A percentile compares a stretch with the other conserved stretches of the same genome.
phyloP scores from a whole-genome alignment of 2,113 vertebrate species.

The Galeopterus variegatus region DNA sequence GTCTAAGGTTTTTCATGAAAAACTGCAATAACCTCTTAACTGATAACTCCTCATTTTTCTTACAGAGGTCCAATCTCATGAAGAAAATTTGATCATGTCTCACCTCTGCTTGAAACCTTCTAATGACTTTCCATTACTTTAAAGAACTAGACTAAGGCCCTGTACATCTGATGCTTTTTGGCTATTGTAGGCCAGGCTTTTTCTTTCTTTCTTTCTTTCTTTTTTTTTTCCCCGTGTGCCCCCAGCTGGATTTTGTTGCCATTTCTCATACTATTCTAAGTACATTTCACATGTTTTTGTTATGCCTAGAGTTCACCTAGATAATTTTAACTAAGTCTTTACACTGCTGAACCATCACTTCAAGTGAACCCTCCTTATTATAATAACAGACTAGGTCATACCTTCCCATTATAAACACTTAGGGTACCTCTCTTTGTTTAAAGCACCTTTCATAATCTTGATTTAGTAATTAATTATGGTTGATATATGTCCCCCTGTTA shows the following conservation, averaged over 20 bases:
- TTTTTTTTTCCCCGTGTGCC: not conserved
- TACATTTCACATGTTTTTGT: not conserved
- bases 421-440: not conserved
- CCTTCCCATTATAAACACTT: not conserved
- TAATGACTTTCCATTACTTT: conserved; percentile 13
- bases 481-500: not conserved
- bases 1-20: not conserved
- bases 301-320: not conserved
- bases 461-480: not conserved
- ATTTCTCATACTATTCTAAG: not conserved
- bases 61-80: not conserved
- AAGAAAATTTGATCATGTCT: not conserved
- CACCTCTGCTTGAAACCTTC: not conserved
- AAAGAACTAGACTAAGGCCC: not conserved
- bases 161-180: not conserved
- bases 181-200: not conserved
- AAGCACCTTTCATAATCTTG: not conserved
- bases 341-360: not conserved
- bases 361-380: not conserved
- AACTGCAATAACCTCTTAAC: not conserved
- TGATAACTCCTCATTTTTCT: not conserved
- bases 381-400: not conserved
- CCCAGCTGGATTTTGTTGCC: not conserved
- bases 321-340: not conserved
- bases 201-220: not conserved